phyloP scores from a whole-genome alignment of 2,888 invertebrate genomes.

The Mycogona germanica region DNA sequence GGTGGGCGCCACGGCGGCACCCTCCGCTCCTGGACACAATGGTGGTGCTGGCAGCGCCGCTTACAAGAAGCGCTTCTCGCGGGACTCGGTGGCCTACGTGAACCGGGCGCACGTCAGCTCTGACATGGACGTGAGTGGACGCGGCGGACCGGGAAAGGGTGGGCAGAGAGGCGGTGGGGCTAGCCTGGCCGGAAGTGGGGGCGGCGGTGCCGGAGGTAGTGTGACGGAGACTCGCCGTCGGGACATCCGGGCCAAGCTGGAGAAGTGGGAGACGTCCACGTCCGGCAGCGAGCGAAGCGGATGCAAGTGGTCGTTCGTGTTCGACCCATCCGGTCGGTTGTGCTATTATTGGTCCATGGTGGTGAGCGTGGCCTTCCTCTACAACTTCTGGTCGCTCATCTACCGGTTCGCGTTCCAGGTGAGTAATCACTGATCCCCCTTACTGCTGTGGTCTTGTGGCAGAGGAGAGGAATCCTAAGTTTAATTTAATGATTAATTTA shows the following conservation, averaged over 20 bases:
- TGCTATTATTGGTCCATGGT: conserved; percentile 98
- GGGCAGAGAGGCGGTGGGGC: conserved; percentile 47
- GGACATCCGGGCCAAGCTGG: conserved; percentile 34
- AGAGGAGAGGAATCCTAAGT: too few species aligned
- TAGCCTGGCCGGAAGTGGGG: conserved; percentile 26
- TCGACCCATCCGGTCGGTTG: conserved; percentile 93
- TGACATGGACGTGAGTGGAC: conserved; percentile 60
- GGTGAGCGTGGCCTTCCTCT: conserved; percentile 87
- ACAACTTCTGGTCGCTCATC: conserved; percentile 97
- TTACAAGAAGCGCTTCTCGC: conserved; percentile 41
- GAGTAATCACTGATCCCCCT: too few species aligned
- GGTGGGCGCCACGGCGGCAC: conserved; percentile 34
- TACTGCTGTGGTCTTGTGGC: too few species aligned
- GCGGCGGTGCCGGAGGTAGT: conserved; percentile 35
- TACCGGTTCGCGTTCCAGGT: conserved; percentile 98
- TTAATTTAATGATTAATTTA: too few species aligned
- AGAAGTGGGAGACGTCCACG: conserved; percentile 34
- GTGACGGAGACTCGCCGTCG: conserved; percentile 23
- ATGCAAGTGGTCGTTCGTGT: conserved; percentile 84
- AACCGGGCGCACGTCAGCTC: conserved; percentile 51
- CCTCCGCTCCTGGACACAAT: too few species aligned
- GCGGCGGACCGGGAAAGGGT: conserved; percentile 47
- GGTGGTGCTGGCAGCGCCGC: conserved; percentile 23
- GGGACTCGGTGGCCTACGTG: conserved; percentile 57
- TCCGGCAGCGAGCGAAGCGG: conserved; percentile 48